A percentile compares a stretch with the other conserved stretches of the same genome.
Evolutionary conservation across 2,113 vertebrate genomes (phyloP).

Genomic region (Ochotona princeps): DNA sequence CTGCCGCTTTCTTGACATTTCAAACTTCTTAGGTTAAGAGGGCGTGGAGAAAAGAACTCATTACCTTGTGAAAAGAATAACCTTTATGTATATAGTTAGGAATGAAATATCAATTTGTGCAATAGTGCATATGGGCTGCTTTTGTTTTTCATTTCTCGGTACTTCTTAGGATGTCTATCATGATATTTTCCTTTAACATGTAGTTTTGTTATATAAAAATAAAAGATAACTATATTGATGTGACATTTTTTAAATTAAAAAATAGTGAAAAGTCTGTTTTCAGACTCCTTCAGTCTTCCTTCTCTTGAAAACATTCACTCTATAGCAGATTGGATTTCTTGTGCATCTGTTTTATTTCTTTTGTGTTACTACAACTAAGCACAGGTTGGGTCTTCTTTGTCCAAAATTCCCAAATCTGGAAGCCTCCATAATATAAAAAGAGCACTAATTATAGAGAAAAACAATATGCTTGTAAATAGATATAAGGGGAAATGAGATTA

Average conservation of each 20-base stretch:
- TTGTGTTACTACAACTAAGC: neutral
- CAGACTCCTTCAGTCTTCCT: neutral
- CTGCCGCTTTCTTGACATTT: neutral
- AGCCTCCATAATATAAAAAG: neutral
- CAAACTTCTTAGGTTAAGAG: neutral
- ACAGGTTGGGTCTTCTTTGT: neutral
- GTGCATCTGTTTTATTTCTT: neutral
- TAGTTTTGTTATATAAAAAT: neutral
- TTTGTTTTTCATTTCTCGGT: neutral
- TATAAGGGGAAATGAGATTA: neutral
- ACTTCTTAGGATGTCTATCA: conserved; percentile 10
- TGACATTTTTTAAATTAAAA: conserved; percentile 3
- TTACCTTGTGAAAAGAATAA: neutral
- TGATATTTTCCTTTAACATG: neutral
- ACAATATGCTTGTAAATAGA: neutral
- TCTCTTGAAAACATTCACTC: neutral
- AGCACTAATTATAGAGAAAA: neutral
- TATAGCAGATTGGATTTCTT: neutral
- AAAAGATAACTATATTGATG: neutral
- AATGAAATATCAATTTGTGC: neutral
- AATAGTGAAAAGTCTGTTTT: neutral
- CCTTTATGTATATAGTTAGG: neutral
- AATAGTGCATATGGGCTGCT: neutral
- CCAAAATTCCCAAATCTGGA: neutral
- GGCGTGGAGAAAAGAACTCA: neutral